Evolutionary conservation across 2,888 invertebrate genomes (phyloP), one percentile per base, ranked within the genome.

Genomic region (Athrips mouffetella): DNA sequence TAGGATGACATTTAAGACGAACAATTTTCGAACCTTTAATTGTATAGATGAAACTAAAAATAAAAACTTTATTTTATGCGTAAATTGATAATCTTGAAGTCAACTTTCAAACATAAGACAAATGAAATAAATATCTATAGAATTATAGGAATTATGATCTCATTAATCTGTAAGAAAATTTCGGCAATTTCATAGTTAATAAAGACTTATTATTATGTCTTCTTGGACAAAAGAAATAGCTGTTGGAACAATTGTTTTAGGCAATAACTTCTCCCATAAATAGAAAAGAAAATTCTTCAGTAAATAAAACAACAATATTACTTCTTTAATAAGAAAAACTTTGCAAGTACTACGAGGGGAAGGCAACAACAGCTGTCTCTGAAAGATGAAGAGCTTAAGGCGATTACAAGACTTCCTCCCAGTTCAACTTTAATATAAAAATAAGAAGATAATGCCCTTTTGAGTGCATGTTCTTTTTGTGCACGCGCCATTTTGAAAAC

Each of bases 301-400:
- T 29, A 31, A 40, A 47, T 41, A 29, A 31, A 16, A 35, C 16
- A 35, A 42, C 39, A 45, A 45, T 45, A 20, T 18, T 18, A 35
- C 46, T 44, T 33, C 11, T 23, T 27, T 48, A 37, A 31, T 30
- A 49, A 46, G 49, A 48, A 49, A 48, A 46, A 41, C 39, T 47
- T 42, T 29, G 49, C 25, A 40, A 48, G 33, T 42, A 27, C 35
- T 33, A 45, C 10, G 33, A 37, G 37, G 52, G 50, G 51, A 29
- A 44, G 20, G 18, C 45, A 50, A 50, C 70, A 77, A 73, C 86
- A 85, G 76, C 80, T 85, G 85, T 68, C 69, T 61, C 65, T 68
- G 75, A 81, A 80, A 76, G 80, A 77, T 72, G 82, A 71, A 79
- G 80, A 82, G 80, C 81, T 86, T 83, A 80, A 81, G 76, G 77